These are phyloP conservation scores for Sardina pilchardus DNA, from an alignment of 2,113 vertebrate species.

Conservation along the genomic window DNA sequence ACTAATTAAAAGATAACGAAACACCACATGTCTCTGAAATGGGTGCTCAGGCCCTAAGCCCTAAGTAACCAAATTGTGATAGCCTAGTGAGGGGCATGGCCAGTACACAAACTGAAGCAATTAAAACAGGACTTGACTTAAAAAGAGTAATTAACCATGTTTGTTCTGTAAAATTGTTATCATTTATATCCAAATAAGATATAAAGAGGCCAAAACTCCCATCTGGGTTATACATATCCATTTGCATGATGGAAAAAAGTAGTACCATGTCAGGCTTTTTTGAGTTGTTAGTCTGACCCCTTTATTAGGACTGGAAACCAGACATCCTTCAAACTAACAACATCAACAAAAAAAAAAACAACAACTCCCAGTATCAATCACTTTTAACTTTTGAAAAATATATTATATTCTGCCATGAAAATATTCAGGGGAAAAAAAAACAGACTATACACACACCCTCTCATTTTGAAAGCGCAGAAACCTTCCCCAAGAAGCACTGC, in stretches of 20 bases:
- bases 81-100: background rate
- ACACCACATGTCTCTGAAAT: background rate
- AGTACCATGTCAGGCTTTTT: background rate
- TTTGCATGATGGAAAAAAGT: background rate
- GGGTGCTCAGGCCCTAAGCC: background rate
- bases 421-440: background rate
- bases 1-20: background rate
- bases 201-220: background rate
- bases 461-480: constrained; percentile 1
- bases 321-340: background rate
- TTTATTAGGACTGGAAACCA: background rate
- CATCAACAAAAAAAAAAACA: background rate
- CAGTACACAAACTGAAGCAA: background rate
- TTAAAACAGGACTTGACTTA: background rate
- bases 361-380: background rate
- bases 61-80: background rate
- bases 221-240: background rate
- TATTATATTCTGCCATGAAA: constrained; percentile 15
- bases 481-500: constrained; percentile 38
- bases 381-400: background rate
- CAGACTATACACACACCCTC: background rate
- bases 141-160: background rate
- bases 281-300: background rate
- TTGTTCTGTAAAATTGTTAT: background rate
- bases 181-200: background rate